Base-by-base conservation (phyloP, 2,888 invertebrate genomes). In the Laothoe populi region DNA sequence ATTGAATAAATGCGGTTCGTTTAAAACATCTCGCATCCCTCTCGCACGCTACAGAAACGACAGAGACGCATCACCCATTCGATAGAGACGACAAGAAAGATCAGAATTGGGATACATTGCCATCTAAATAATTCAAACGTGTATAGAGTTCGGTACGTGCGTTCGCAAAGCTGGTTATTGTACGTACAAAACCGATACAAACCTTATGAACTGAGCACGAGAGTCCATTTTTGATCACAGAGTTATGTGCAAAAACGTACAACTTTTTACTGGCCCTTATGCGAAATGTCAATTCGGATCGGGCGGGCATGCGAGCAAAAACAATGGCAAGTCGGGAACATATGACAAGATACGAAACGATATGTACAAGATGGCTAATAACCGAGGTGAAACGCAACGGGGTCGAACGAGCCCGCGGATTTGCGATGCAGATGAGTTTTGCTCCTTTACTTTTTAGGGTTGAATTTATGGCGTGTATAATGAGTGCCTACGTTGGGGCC, bases 101-200 rank as follows among this genome's bases (percentile, higher is more conserved):
- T 90, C 89, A 86, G 88, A 85, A 89, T 87, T 88, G 87, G 82
- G 84, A 86, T 84, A 83, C 86, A 90, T 91, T 90, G 88, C 86
- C 84, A 86, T 89, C 87, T 92, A 90, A 91, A 92, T 92, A 89
- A 92, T 92, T 92, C 91, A 92, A 83, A 82, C 84, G 77, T 79
- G 82, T 84, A 86, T 86, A 83, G 83, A 82, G 84, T 86, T 78
- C 79, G 69, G 79, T 82, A 80, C 82, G 77, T 80, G 77, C 76
- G 77, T 80, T 75, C 73, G 74, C 80, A 75, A 79, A 72, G 60
- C 67, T 72, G 66, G 64, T 61, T 61, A 26, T 63, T 64, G 66
- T 42, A 57, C 63, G 13, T 53, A 62, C 2, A 23, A 48, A 61
- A 23, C 7, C 3, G 59, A 49, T 16, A 8, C 46, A 21, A 23